Base-by-base conservation (phyloP, 1,140 invertebrate species). In the Octopus sinensis region DNA sequence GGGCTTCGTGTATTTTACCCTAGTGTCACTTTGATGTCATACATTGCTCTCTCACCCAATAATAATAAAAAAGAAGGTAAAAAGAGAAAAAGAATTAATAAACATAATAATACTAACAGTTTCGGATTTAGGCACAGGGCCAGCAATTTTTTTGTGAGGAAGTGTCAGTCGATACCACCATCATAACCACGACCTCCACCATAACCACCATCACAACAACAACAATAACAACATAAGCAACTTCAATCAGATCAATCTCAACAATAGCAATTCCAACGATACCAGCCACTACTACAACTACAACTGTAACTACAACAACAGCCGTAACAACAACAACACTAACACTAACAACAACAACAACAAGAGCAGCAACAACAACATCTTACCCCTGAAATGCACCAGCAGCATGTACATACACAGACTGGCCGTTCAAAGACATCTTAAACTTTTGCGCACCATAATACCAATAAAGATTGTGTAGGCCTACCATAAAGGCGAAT, bases 381-480 rank as follows among this genome's bases (percentile, higher is more conserved):
- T 79, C 84, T 76, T 86, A 90, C 90, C 89, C 90, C 82, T 90
- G 88, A 82, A 91, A 91, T 78, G 90, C 88, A 79, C 90, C 88
- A 0, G 90, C 88, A 56, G 90, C 86, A 53, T 88, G 88, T 6
- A 88, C 86, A n/a, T 85, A 84, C 12, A 88, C 86, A 23, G 84
- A 84, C 51, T 87, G 84, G 23, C 86, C 87, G 77, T 89, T 87
- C 79, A 88, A 82, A 53, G 85, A 85, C 86, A 87, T 88, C 53
- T 88, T 88, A 54, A 90, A 89, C 54, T 88, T 86, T 81, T 90
- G 88, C 12, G 89, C 86, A 17, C 89, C 88, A 81, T 91, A 91
- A 82, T 91, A 91, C 90, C 90, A 91, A 83, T 91, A 91, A 7
- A 91, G 83, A 81, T 91, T 91, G 83, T 91, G 90, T 13, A 91